Conservation (phyloP, 1,140 invertebrate genomes). For the Sitobion miscanthi region DNA sequence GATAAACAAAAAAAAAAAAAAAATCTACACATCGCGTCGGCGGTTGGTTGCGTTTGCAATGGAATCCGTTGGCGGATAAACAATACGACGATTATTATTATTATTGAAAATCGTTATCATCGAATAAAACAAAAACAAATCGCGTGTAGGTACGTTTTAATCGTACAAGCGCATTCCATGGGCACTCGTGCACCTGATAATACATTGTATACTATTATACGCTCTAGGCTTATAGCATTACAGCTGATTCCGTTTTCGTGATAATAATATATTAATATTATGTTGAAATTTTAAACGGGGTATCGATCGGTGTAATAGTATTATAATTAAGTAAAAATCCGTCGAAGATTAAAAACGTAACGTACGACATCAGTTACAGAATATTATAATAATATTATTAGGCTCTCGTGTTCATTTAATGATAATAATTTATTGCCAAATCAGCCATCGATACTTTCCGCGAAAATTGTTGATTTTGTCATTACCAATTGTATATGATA, state of each 20-base stretch:
- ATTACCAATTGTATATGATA: neutral
- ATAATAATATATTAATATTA: neutral
- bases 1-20: neutral
- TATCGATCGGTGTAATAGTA: neutral
- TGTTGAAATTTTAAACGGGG: neutral
- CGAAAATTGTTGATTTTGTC: neutral
- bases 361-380: neutral
- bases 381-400: neutral
- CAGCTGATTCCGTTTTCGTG: neutral
- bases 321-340: neutral
- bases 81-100: neutral
- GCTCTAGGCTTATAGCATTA: neutral
- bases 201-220: neutral
- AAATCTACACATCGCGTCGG: neutral
- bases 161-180: neutral
- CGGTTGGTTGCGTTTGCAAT: neutral
- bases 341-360: neutral
- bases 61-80: neutral
- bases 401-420: neutral
- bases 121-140: neutral
- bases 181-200: neutral
- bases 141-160: neutral
- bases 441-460: neutral
- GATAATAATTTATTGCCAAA: neutral
- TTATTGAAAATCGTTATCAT: neutral